phyloP scores from a whole-genome alignment of 2,113 vertebrate genomes.

The Anguilla rostrata region DNA sequence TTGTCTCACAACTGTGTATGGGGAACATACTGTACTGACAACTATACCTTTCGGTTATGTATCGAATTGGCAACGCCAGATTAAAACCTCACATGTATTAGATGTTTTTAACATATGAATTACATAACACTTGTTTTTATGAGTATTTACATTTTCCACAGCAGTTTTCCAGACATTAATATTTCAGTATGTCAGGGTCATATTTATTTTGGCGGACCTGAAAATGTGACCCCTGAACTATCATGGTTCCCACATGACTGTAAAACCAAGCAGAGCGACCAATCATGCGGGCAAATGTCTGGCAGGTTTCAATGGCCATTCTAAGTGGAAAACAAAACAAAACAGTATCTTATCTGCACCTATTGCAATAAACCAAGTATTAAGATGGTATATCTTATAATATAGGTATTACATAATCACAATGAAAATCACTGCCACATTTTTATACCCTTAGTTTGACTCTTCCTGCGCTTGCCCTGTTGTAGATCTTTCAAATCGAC shows the following conservation, averaged over 20 bases:
- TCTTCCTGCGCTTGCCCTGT: not conserved
- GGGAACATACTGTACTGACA: not conserved
- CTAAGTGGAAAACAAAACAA: not conserved
- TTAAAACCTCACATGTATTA: not conserved
- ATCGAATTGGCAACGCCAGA: not conserved
- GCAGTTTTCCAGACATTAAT: not conserved
- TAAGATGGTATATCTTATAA: not conserved
- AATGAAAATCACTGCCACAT: not conserved
- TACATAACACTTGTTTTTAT: not conserved
- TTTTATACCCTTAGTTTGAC: not conserved
- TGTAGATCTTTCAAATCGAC: not conserved
- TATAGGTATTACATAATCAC: not conserved
- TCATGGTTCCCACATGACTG: not conserved
- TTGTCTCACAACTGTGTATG: not conserved
- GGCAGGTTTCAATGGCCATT: not conserved
- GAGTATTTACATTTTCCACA: not conserved
- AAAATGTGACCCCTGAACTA: not conserved
- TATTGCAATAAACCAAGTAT: not conserved
- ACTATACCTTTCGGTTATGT: not conserved
- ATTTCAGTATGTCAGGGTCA: not conserved
- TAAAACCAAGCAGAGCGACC: slow-evolving; percentile 1
- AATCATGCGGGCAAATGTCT: not conserved
- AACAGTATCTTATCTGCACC: not conserved
- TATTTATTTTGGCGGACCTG: not conserved
- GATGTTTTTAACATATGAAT: not conserved